A percentile compares a stretch with the other conserved stretches of the same genome.
Conservation (phyloP, 2,797 vertebrate genomes). For the Diplodus puntazzo region DNA sequence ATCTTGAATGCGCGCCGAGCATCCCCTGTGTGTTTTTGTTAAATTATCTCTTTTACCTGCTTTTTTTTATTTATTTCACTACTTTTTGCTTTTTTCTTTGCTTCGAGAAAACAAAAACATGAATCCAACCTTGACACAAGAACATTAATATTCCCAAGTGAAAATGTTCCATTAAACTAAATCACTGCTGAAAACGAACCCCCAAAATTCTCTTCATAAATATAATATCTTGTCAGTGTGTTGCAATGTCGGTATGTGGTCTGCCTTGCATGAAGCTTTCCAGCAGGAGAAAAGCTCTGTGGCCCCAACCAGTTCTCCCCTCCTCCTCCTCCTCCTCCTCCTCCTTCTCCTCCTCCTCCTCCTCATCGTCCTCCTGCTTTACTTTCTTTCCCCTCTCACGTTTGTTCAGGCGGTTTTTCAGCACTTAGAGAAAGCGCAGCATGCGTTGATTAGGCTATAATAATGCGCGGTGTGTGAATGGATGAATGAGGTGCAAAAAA, state of each 20-base stretch:
- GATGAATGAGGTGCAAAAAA: conserved; percentile 72
- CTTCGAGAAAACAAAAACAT: neutral
- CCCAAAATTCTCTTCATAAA: conserved; percentile 16
- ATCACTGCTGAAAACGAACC: neutral
- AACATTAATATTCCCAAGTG: neutral
- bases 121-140: neutral
- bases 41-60: neutral
- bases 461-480: conserved; percentile 74
- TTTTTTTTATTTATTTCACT: conserved; percentile 5
- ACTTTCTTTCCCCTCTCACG: conserved; percentile 67
- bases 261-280: conserved; percentile 65
- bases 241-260: conserved; percentile 78
- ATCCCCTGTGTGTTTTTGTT: neutral
- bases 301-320: conserved; percentile 50
- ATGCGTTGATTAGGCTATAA: conserved; percentile 77
- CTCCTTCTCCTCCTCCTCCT: conserved; percentile 28
- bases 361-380: conserved; percentile 22
- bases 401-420: conserved; percentile 73
- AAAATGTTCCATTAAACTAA: neutral
- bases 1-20: conserved; percentile 1
- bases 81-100: neutral
- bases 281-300: conserved; percentile 65
- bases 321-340: conserved; percentile 18
- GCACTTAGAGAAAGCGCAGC: conserved; percentile 74
- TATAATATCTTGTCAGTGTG: conserved; percentile 51